Conservation (phyloP, 2,888 invertebrate genomes). For the Oscheius sp. region DNA sequence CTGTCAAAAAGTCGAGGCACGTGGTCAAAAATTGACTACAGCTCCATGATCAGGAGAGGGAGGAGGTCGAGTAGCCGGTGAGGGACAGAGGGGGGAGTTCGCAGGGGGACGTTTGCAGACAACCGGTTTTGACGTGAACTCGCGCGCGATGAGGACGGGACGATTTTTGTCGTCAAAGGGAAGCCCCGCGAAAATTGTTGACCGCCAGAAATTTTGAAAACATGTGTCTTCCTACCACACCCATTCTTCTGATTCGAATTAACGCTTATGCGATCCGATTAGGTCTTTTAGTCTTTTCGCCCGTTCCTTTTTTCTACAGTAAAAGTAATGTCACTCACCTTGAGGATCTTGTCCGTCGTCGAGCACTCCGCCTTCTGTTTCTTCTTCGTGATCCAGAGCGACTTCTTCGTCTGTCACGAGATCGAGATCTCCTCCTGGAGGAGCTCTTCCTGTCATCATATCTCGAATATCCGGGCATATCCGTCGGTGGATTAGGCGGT, state of each 20-base stretch:
- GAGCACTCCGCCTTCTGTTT: neutral
- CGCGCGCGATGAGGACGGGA: neutral
- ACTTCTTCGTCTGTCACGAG: neutral
- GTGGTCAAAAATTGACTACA: neutral
- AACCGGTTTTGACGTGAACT: conserved; percentile 24
- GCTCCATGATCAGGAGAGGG: neutral
- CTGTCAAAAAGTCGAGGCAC: neutral
- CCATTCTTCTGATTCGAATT: neutral
- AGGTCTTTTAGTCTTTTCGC: neutral
- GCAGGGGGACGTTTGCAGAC: neutral
- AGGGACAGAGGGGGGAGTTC: neutral
- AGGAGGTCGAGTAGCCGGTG: neutral
- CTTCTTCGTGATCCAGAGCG: conserved; percentile 11
- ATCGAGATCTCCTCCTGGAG: conserved; percentile 5
- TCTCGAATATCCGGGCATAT: conserved; percentile 27
- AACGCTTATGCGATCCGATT: neutral
- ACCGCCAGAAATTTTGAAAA: conserved; percentile 23
- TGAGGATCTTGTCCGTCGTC: conserved; percentile 16
- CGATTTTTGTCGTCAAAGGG: too few relatives aligned
- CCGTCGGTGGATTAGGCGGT: conserved; percentile 32
- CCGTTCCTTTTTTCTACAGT: neutral
- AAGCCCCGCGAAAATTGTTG: conserved; percentile 12
- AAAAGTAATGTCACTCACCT: conserved; percentile 13
- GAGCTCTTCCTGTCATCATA: conserved; percentile 11
- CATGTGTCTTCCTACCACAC: neutral